Base-by-base conservation (phyloP, 1,140 invertebrate species). In the Papilio helenus region DNA sequence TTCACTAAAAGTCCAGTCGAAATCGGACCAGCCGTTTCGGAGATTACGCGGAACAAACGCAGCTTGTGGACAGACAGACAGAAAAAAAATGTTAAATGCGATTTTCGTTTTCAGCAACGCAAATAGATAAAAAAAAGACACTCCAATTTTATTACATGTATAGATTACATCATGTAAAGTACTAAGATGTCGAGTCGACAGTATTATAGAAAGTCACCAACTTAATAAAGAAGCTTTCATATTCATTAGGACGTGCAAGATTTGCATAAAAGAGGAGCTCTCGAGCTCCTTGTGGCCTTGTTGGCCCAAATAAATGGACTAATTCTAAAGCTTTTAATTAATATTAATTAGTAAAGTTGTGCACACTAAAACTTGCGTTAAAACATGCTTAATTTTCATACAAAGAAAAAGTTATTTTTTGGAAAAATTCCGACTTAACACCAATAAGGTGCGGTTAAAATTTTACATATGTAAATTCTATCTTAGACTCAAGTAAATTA, bases 271-370 rank as follows among this genome's bases (percentile, higher is more conserved):
- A 74, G 44, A 74, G 72, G 44, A 74, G 72, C 39, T 44, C 39
- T 74, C 42, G n/a, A 49, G 26, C 39, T 46, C 72, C 72, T 74
- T 74, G 39, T 16, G 39, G 72, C 14, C 42, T 49, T 26, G 72
- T 74, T 74, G 72, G 42, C 72, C 72, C 20, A 74, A 74, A 74
- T 74, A 74, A 74, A 74, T 74, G 72, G 44, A 26, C 72, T 74
- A 74, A 42, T 42, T 72, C 44, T 23, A 18, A 42, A 72, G 23
- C 23, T 34, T 68, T 29, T 68, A 68, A 68, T 68, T 68, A 68
- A 34, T 68, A 68, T 68, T 68, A 68, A 68, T 68, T 68, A 68
- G 61, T 29, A 29, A 29, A 29, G 14, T 16, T 16, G 14, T 16
- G 61, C 26, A 29, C 23, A 26, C 20, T 26, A 61, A 26, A 5